A percentile compares a stretch with the other conserved stretches of the same genome.
phyloP scores from a whole-genome alignment of 2,113 vertebrate species.

The Catharus minimus region DNA sequence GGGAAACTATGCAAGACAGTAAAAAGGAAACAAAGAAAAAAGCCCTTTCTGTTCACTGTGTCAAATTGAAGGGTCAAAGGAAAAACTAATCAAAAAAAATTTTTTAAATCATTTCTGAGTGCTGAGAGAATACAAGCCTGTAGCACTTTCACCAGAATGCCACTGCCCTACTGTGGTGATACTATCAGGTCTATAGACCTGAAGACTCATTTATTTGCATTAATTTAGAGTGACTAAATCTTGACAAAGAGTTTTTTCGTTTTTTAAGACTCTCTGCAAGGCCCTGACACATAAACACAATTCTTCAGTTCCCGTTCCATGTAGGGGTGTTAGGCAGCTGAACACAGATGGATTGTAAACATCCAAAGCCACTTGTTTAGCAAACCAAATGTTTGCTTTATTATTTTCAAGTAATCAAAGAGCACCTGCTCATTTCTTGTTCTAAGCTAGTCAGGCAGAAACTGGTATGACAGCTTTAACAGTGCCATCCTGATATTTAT shows the following conservation, averaged over 20 bases:
- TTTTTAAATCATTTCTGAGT: not conserved
- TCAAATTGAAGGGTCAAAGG: not conserved
- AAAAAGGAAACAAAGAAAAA: not conserved
- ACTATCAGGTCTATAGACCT: not conserved
- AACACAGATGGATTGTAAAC: not conserved
- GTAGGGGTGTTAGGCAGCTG: not conserved
- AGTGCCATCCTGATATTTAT: not conserved
- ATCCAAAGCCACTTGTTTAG: constrained; percentile 38
- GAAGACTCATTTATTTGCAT: not conserved
- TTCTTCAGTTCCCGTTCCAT: not conserved
- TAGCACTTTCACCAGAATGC: not conserved
- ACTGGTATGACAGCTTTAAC: not conserved
- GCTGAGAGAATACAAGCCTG: not conserved
- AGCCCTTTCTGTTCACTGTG: not conserved
- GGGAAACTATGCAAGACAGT: not conserved
- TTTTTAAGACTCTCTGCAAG: constrained; percentile 1
- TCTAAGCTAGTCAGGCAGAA: not conserved
- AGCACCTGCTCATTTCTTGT: constrained; percentile 19
- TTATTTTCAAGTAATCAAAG: constrained; percentile 45
- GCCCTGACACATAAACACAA: not conserved
- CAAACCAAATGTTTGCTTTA: constrained; percentile 37
- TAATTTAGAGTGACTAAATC: not conserved
- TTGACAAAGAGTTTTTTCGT: not conserved
- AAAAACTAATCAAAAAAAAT: not conserved
- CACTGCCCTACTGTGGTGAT: not conserved